These are phyloP conservation scores for Falcunculus frontatus DNA, from an alignment of 2,113 vertebrate species.

Conservation along the genomic window DNA sequence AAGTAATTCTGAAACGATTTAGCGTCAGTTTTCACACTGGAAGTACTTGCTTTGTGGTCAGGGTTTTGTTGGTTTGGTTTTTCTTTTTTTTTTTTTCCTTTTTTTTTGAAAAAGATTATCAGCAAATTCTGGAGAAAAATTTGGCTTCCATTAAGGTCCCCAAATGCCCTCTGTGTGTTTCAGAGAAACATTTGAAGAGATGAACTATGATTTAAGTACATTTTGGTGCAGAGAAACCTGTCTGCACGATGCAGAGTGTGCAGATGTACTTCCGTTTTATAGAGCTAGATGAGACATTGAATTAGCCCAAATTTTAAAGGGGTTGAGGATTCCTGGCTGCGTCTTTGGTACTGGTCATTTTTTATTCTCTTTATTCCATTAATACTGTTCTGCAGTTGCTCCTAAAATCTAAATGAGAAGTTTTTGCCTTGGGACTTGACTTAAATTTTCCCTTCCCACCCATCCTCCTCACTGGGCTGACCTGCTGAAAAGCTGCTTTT, in stretches of 20 bases:
- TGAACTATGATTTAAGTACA: neutral
- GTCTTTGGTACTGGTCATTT: neutral
- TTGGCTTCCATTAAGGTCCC: neutral
- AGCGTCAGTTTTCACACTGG: slow-evolving; percentile 29
- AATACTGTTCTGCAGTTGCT: neutral
- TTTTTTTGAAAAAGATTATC: neutral
- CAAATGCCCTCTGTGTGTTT: neutral
- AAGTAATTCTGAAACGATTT: slow-evolving; percentile 53
- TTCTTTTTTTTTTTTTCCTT: neutral
- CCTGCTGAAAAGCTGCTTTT: slow-evolving; percentile 4
- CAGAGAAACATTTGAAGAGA: neutral
- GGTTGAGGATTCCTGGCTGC: neutral
- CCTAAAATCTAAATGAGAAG: neutral
- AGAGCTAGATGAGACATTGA: neutral
- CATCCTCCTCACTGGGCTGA: neutral
- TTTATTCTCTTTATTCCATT: neutral
- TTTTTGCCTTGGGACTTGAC: neutral
- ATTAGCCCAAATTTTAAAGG: neutral
- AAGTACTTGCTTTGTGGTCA: slow-evolving; percentile 20
- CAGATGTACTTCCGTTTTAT: neutral
- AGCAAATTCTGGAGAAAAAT: neutral
- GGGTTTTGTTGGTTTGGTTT: neutral
- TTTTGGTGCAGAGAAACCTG: neutral
- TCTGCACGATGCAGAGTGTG: neutral
- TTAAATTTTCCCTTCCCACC: neutral